Evolutionary conservation across 1,140 invertebrate genomes (phyloP).

Genomic region (Drosophila watanabei): DNA sequence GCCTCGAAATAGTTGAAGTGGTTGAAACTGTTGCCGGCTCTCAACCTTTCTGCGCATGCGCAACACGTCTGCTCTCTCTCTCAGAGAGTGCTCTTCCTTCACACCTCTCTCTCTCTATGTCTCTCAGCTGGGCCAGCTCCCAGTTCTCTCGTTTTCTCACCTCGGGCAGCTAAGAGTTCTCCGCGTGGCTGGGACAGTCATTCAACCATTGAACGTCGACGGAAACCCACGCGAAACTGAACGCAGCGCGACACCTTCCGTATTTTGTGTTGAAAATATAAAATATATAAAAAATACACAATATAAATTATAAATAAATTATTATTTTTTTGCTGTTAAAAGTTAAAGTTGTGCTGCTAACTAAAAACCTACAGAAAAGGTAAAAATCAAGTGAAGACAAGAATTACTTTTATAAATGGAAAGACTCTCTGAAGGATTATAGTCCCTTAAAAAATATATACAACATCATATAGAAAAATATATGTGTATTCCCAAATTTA

Average conservation of each 20-base stretch:
- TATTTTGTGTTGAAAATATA: no score
- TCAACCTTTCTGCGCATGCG: slow-evolving; percentile 23
- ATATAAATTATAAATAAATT: neutral
- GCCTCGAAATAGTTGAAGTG: slow-evolving; percentile 17
- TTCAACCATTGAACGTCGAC: slow-evolving; percentile 12
- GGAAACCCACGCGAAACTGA: slow-evolving; percentile 14
- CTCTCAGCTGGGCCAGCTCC: neutral
- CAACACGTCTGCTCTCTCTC: slow-evolving; percentile 25
- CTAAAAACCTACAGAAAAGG: slow-evolving; percentile 35
- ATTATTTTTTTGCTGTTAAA: slow-evolving; percentile 25
- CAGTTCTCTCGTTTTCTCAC: slow-evolving; percentile 17
- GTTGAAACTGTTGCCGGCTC: slow-evolving; percentile 22
- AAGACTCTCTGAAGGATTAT: neutral
- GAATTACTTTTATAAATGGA: neutral
- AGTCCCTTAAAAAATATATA: no score
- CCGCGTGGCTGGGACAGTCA: slow-evolving; percentile 9
- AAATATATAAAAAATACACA: neutral
- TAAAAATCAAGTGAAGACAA: slow-evolving; percentile 27
- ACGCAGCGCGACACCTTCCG: neutral
- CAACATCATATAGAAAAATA: neutral
- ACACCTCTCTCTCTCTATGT: neutral
- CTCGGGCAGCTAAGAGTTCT: slow-evolving; percentile 16
- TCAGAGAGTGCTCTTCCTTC: neutral
- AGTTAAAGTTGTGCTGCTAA: slow-evolving; percentile 9
- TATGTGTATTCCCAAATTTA: no score